Percentiles rank a stretch among this genome's conserved stretches.
Evolutionary conservation across 2,113 vertebrate genomes (phyloP).

Genomic region (Campylorhamphus procurvoides): DNA sequence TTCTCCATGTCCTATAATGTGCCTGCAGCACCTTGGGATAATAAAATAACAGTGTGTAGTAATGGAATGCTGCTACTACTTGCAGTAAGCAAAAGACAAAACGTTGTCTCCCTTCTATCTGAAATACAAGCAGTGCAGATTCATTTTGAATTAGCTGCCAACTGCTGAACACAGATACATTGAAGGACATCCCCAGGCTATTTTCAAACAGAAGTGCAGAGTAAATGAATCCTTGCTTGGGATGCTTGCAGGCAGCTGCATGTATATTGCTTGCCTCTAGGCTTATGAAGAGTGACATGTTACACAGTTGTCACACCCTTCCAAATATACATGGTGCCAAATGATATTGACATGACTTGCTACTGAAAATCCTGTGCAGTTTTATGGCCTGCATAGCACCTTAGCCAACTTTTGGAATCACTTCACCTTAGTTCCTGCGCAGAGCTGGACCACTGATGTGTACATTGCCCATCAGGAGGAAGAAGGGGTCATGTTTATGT

Average conservation of each 20-base stretch:
- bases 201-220: conserved; percentile 45
- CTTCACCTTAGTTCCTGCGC: background rate
- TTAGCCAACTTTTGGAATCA: background rate
- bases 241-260: conserved; percentile 39
- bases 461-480: background rate
- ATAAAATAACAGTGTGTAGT: conserved; percentile 26
- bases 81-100: conserved; percentile 18
- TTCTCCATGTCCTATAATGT: background rate
- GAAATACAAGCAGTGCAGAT: background rate
- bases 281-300: background rate
- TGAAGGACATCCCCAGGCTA: conserved; percentile 43
- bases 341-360: background rate
- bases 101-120: background rate
- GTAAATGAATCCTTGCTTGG: conserved; percentile 14
- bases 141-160: conserved; percentile 2
- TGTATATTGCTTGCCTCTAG: conserved; percentile 11
- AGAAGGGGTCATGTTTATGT: background rate
- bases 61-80: conserved; percentile 3
- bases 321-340: background rate
- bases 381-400: background rate
- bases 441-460: background rate
- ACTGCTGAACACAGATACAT: background rate
- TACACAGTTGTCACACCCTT: background rate
- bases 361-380: background rate
- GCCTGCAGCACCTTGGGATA: conserved; percentile 15